Evolutionary conservation across 2,113 vertebrate genomes (phyloP), one percentile per base, ranked within the genome.

Genomic region (Paraplagusia blochii): DNA sequence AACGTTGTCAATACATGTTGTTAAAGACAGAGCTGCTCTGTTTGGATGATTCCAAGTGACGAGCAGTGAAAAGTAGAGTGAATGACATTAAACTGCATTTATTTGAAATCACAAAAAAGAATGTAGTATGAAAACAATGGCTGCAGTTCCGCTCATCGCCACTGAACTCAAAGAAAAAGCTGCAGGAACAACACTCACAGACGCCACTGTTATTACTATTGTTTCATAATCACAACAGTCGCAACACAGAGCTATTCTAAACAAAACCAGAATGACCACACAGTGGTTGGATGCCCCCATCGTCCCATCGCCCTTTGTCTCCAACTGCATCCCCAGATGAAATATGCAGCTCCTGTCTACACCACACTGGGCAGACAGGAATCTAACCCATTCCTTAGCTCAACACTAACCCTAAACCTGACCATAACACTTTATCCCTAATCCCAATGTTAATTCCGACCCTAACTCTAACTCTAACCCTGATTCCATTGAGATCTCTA

Each of bases 1-100:
- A 46, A 69, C 70, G 65, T 78, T 69, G 59, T 71, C 10, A 9
- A 59, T 74, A 17, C 63, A 19, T 17, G 33, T 49, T 40, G 55
- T 68, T 57, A 46, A 43, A 56, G 50, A 66, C 51, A n/a, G 66
- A 46, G 46, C 54, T 9, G 3, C 36, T 9, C 1, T 11, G 38
- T 11, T 5, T 40, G 10, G 4, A 11, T 4, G 13, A 40, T 11
- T 44, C 9, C 14, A 11, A 29, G 14, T 14, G 47, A 40, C 11
- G 36, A 10, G 36, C 11, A 38, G 22, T 29, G 22, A 29, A 6
- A 29, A 29, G 22, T 6, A 6, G 22, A 29, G 22, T 29, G 22
- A 29, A 29, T 29, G 22, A 4, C 22, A 4, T 29, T 29, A 29
- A 29, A 29, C 22, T 29, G 22, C 22, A 29, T 29, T 29, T 6